Conservation (phyloP, 2,113 vertebrate species). For the Pavo muticus region DNA sequence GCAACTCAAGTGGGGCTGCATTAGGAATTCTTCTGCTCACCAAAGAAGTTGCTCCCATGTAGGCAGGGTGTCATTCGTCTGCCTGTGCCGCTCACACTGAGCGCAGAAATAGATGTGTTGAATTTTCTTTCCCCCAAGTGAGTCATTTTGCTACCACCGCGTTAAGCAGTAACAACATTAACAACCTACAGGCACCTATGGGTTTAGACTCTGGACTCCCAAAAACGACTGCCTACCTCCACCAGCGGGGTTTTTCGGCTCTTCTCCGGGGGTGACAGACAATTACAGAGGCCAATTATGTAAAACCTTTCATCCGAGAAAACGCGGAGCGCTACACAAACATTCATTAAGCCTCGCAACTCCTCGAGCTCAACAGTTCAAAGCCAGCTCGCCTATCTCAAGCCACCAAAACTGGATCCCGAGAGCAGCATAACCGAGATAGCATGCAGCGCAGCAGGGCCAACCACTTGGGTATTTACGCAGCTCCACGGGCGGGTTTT, state of each 20-base stretch:
- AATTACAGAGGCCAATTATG: constrained; percentile 49
- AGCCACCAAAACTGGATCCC: background rate
- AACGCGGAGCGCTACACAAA: background rate
- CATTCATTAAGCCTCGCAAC: constrained; percentile 12
- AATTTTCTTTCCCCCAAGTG: background rate
- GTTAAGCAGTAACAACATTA: background rate
- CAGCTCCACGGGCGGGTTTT: constrained; percentile 1
- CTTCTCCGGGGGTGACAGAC: constrained; percentile 35
- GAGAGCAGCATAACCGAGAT: background rate
- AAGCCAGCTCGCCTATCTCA: background rate
- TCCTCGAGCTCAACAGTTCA: background rate
- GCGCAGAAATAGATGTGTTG: background rate
- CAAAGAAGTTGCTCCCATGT: background rate
- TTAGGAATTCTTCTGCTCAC: background rate
- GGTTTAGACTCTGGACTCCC: background rate
- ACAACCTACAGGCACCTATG: background rate
- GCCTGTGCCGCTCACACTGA: background rate
- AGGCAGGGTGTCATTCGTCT: background rate
- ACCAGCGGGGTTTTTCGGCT: background rate
- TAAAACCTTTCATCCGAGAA: constrained; percentile 58
- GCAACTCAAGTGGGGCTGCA: background rate
- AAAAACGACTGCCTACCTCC: background rate
- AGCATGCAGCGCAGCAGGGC: background rate
- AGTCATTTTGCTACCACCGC: background rate
- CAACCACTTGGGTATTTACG: background rate